Percentiles rank a stretch among this genome's conserved stretches.
phyloP scores from a whole-genome alignment of 2,113 vertebrate genomes.

The Chitala chitala region DNA sequence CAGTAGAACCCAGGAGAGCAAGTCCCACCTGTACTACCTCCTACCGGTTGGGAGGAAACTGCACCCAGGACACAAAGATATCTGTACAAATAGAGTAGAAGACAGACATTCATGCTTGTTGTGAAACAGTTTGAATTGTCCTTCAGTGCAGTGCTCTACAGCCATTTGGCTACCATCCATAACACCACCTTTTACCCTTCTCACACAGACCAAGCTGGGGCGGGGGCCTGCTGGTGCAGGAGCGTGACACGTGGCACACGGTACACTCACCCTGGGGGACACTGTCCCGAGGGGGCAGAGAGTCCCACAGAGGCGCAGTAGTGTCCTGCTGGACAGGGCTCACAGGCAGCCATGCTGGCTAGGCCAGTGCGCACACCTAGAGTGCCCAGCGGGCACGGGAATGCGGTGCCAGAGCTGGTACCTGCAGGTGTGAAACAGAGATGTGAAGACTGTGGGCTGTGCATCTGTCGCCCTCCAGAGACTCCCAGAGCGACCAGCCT shows the following conservation, averaged over 20 bases:
- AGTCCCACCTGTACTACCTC: conserved; percentile 53
- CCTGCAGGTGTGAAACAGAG: conserved; percentile 41
- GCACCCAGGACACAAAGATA: conserved; percentile 61
- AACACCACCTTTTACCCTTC: not conserved
- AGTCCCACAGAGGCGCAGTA: conserved; percentile 72
- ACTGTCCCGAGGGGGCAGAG: conserved; percentile 54
- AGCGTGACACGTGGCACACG: too few relatives aligned
- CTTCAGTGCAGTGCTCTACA: too few relatives aligned
- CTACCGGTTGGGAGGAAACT: conserved; percentile 52
- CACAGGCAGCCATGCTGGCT: conserved; percentile 57
- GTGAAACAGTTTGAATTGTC: too few relatives aligned
- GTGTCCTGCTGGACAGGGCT: conserved; percentile 70
- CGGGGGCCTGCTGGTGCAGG: too few relatives aligned
- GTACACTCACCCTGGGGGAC: conserved; percentile 65
- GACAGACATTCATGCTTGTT: not conserved
- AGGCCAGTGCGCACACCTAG: conserved; percentile 61
- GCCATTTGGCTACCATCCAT: not conserved
- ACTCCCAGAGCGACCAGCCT: not conserved
- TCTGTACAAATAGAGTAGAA: conserved; percentile 38
- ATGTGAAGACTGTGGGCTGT: not conserved
- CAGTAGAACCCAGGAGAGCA: conserved; percentile 75
- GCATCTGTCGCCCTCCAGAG: not conserved
- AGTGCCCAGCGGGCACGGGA: conserved; percentile 65
- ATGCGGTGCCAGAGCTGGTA: conserved; percentile 52
- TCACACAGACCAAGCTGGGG: not conserved